A percentile compares a stretch with the other conserved stretches of the same genome.
These are phyloP conservation scores for Todus mexicanus DNA, from an alignment of 2,797 vertebrate genomes.

Conservation along the genomic window DNA sequence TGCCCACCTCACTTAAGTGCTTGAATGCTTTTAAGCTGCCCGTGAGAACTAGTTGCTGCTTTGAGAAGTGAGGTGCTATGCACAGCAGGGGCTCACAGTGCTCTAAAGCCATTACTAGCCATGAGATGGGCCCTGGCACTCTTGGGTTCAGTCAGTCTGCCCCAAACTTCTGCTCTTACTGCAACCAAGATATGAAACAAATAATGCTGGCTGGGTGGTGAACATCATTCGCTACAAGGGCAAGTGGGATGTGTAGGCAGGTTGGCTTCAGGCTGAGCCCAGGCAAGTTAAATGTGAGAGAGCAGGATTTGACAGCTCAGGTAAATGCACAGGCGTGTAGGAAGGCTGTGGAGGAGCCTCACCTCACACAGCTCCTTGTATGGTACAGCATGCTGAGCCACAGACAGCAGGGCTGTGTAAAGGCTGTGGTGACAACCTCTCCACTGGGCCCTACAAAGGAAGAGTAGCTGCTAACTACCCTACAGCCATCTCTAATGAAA, in stretches of 20 bases:
- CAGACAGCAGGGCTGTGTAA: rapidly evolving
- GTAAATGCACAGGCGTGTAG: background rate
- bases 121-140: background rate
- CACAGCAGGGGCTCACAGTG: rapidly evolving
- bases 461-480: background rate
- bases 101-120: background rate
- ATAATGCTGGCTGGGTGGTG: background rate
- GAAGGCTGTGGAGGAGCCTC: background rate
- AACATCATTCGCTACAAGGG: background rate
- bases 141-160: rapidly evolving
- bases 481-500: background rate
- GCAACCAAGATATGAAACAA: background rate
- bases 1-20: background rate
- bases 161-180: background rate
- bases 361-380: rapidly evolving
- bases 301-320: background rate
- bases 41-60: background rate
- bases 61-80: rapidly evolving
- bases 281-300: background rate
- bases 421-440: background rate
- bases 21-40: background rate
- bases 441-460: background rate
- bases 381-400: background rate
- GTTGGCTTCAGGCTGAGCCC: background rate
- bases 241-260: too few relatives aligned